Evolutionary conservation across 2,113 vertebrate species (phyloP).

Genomic region (Macquaria ambigua): DNA sequence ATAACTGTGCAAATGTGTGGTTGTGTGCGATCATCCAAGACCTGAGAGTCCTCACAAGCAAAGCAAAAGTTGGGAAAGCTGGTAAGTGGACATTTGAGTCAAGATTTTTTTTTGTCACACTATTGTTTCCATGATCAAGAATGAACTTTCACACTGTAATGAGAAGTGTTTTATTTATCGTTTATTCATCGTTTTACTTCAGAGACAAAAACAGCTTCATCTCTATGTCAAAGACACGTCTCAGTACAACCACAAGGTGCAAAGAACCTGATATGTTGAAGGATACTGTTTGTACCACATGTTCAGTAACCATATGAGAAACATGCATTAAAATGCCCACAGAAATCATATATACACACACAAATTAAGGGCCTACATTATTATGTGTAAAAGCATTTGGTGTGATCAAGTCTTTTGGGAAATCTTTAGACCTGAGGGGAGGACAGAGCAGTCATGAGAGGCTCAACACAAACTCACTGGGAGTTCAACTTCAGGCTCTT

Average conservation of each 20-base stretch:
- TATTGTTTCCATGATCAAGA: neutral
- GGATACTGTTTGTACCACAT: constrained; percentile 24
- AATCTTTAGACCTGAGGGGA: constrained; percentile 27
- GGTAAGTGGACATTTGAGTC: neutral
- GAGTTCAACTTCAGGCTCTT: constrained; percentile 23
- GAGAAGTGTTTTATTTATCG: neutral
- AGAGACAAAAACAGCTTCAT: constrained; percentile 20
- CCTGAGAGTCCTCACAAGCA: neutral
- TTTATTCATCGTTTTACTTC: constrained; percentile 37
- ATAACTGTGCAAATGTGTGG: neutral
- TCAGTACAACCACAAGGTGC: constrained; percentile 41
- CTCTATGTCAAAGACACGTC: neutral
- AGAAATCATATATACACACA: neutral
- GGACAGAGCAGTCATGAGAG: constrained; percentile 1
- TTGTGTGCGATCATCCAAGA: neutral
- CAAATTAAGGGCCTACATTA: neutral
- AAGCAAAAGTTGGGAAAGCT: neutral
- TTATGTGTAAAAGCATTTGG: constrained; percentile 36
- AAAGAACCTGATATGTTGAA: constrained; percentile 46
- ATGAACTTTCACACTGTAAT: neutral
- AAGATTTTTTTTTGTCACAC: neutral
- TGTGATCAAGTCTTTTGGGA: constrained; percentile 26
- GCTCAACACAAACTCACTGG: constrained; percentile 10
- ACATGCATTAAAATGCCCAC: constrained; percentile 40
- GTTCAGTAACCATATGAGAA: constrained; percentile 26